Base-by-base conservation (phyloP, 2,797 vertebrate genomes). In the Epinephelus awoara region DNA sequence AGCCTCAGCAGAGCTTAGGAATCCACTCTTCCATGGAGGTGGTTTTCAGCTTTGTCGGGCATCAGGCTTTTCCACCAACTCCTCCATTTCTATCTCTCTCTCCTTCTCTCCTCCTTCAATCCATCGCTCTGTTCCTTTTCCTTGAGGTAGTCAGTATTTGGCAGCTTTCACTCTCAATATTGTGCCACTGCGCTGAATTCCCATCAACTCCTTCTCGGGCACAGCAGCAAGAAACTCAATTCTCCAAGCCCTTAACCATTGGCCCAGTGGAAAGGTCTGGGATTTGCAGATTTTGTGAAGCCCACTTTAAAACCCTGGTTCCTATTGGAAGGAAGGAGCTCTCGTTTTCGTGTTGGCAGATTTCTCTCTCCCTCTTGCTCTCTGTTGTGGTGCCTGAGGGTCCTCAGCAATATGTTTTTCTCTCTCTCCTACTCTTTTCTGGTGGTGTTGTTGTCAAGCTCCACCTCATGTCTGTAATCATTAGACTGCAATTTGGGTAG, bases 401-500 rank as follows among this genome's bases (percentile, higher is more conserved):
- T 44, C 65, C 68, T 72, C 25, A 42, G 55, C 21, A 71, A 19
- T 76, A 59, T 84, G 64, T 64, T 29, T 77, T 57, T 69, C 29
- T 42, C 12, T 57, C 21, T 27, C 42, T 55, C 19, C 25, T 52
- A 8, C 72, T 83, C 72, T 51, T 73, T 80, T 67, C 67, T 77
- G n/a, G 74, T 77, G n/a, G 74, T 78, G 59, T 83, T 91, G 78
- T 82, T 90, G 86, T 91, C 80, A 83, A 80, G 79, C 89, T 91
- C 85, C 71, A 90, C 85, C 82, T 91, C 68, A 15, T 78, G 82
- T 38, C 72, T 85, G 82, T 88, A 92, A 94, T 93, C 72, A 89
- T 91, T 88, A 90, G 66, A 63, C 80, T 67, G 65, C 85, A 93
- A 88, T 93, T 94, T 94, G 75, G 79, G 85, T 78, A 79, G 83